Conservation (phyloP, 2,888 invertebrate genomes). For the Dromius quadrimaculatus region DNA sequence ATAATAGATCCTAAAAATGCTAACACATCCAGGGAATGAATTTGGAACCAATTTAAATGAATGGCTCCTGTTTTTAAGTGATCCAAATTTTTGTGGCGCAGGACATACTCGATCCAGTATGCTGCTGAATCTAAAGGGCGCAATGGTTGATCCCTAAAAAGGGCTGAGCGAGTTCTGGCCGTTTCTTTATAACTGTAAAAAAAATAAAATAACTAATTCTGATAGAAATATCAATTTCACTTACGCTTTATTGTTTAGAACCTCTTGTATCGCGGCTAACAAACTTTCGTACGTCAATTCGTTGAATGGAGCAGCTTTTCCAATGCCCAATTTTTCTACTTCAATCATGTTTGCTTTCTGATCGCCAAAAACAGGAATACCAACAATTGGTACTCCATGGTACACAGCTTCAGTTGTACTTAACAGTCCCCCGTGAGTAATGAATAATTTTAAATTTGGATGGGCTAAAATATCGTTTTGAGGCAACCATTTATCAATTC, state of each 20-base stretch:
- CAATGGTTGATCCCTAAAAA: constrained; percentile 14
- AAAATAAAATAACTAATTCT: background rate
- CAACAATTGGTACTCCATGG: constrained; percentile 66
- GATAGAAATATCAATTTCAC: background rate
- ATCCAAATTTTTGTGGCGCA: constrained; percentile 4
- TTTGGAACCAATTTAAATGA: constrained; percentile 29
- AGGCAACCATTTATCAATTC: constrained; percentile 65
- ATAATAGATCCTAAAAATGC: background rate
- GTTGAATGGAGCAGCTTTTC: constrained; percentile 62
- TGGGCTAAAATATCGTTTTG: constrained; percentile 61
- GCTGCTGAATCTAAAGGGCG: constrained; percentile 4
- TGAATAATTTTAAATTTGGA: constrained; percentile 22
- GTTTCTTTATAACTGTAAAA: constrained; percentile 54
- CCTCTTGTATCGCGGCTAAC: constrained; percentile 61
- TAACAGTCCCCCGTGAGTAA: constrained; percentile 63
- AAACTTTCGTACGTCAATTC: constrained; percentile 63
- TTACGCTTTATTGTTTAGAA: constrained; percentile 59
- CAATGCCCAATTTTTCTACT: constrained; percentile 63
- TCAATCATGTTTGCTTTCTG: constrained; percentile 66
- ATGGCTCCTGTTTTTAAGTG: constrained; percentile 25
- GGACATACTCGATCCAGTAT: constrained; percentile 33
- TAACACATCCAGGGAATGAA: constrained; percentile 4
- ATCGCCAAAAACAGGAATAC: constrained; percentile 67
- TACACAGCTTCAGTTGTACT: constrained; percentile 69
- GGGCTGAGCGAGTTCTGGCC: background rate